These are phyloP conservation scores for Leptodactylus fallax DNA, from an alignment of 2,797 vertebrate genomes.

Conservation along the genomic window DNA sequence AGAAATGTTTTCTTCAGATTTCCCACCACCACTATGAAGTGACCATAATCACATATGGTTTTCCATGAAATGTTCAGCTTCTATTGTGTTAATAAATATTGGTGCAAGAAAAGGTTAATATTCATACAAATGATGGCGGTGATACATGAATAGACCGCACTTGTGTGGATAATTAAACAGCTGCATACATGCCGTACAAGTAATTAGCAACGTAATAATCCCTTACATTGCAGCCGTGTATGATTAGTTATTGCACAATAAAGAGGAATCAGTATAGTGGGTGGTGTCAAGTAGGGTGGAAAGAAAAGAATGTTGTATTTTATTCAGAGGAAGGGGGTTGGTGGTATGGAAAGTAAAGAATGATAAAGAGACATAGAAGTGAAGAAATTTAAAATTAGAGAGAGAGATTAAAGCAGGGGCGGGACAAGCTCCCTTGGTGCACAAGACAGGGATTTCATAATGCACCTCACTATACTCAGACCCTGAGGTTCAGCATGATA, in stretches of 20 bases:
- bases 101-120: slow-evolving; percentile 47
- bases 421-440: background rate
- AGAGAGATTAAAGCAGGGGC: background rate
- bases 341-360: background rate
- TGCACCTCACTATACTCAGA: background rate
- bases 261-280: slow-evolving; percentile 14
- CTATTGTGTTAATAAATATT: slow-evolving; percentile 18
- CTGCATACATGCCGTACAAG: slow-evolving; percentile 27
- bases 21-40: background rate
- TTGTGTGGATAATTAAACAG: slow-evolving; percentile 57
- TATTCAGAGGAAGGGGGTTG: background rate
- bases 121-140: slow-evolving; percentile 12
- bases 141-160: slow-evolving; percentile 30
- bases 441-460: background rate
- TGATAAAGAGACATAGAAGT: background rate
- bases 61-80: slow-evolving; percentile 13
- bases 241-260: slow-evolving; percentile 40
- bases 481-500: no score
- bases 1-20: background rate
- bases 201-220: slow-evolving; percentile 52
- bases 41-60: slow-evolving; percentile 7
- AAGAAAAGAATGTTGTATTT: slow-evolving; percentile 5
- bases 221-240: slow-evolving; percentile 19
- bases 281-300: background rate
- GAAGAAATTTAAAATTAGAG: background rate